A percentile compares a stretch with the other conserved stretches of the same genome.
Evolutionary conservation across 2,113 vertebrate genomes (phyloP).

Genomic region (Saimiri boliviensis): DNA sequence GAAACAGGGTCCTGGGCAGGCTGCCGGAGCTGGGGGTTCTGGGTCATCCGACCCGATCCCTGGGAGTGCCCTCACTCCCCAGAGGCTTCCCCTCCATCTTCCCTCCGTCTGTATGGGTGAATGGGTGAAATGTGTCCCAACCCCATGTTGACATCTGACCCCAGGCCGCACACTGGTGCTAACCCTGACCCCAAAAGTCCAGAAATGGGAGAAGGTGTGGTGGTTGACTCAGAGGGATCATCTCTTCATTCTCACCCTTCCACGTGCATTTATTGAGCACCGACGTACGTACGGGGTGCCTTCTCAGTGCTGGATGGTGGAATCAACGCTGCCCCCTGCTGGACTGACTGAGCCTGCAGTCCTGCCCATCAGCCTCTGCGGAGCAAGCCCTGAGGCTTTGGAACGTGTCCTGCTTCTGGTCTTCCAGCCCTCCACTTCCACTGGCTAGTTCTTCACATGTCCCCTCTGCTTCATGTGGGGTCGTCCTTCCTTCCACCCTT

Average conservation of each 20-base stretch:
- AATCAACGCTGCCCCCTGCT: background rate
- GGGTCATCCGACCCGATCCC: background rate
- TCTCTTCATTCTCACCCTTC: background rate
- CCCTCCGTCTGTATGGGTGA: background rate
- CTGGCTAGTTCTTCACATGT: background rate
- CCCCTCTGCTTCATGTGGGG: background rate
- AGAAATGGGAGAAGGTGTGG: background rate
- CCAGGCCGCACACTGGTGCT: background rate
- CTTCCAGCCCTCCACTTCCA: background rate
- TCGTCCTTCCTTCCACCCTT: background rate
- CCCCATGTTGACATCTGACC: background rate
- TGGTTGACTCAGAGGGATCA: too few relatives aligned
- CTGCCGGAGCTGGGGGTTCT: background rate
- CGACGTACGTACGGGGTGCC: fast-evolving
- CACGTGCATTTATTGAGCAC: background rate
- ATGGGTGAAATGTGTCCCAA: background rate
- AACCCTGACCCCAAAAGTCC: background rate
- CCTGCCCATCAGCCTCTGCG: background rate
- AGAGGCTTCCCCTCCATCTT: background rate
- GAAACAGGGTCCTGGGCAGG: constrained; percentile 64
- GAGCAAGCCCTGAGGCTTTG: background rate
- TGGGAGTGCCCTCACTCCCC: background rate
- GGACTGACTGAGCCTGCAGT: background rate
- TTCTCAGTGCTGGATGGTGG: background rate
- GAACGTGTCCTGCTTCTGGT: background rate